phyloP scores from a whole-genome alignment of 2,888 invertebrate genomes.

The Oegoconia quadripuncta region DNA sequence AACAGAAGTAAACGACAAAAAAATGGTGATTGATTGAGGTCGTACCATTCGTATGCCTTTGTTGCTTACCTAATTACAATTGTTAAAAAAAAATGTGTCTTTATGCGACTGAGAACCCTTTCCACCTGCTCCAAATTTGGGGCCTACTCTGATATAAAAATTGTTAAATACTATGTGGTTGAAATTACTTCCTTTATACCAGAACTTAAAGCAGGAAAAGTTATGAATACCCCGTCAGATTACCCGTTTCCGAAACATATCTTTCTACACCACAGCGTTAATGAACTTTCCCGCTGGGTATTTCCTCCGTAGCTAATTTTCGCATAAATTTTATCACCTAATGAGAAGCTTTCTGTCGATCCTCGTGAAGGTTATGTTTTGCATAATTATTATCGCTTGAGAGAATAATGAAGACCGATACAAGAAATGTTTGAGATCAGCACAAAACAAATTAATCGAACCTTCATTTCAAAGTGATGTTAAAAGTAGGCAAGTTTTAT shows the following conservation, averaged over 20 bases:
- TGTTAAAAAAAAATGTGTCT: too few species aligned
- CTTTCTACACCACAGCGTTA: slow-evolving; percentile 25
- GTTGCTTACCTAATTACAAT: too few species aligned
- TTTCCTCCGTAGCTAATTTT: slow-evolving; percentile 32
- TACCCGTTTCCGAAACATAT: slow-evolving; percentile 22
- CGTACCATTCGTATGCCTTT: too few species aligned
- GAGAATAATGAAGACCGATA: slow-evolving; percentile 1
- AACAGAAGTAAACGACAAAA: slow-evolving; percentile 7
- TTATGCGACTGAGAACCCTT: too few species aligned
- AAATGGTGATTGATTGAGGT: background rate
- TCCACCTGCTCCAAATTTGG: too few species aligned
- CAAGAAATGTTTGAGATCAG: background rate
- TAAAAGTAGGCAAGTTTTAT: background rate
- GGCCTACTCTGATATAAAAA: too few species aligned
- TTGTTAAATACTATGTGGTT: too few species aligned
- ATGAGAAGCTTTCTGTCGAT: slow-evolving; percentile 24
- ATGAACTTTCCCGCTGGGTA: slow-evolving; percentile 31
- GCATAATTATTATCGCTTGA: slow-evolving; percentile 20
- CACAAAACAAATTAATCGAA: background rate
- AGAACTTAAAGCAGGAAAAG: slow-evolving; percentile 11
- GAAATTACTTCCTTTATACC: too few species aligned
- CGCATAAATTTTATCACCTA: slow-evolving; percentile 34
- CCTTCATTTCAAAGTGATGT: background rate
- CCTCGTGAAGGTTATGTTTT: slow-evolving; percentile 16
- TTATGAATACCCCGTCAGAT: slow-evolving; percentile 11